Evolutionary conservation across 2,888 invertebrate genomes (phyloP), one percentile per base, ranked within the genome.

Genomic region (Blastobasis adustella): DNA sequence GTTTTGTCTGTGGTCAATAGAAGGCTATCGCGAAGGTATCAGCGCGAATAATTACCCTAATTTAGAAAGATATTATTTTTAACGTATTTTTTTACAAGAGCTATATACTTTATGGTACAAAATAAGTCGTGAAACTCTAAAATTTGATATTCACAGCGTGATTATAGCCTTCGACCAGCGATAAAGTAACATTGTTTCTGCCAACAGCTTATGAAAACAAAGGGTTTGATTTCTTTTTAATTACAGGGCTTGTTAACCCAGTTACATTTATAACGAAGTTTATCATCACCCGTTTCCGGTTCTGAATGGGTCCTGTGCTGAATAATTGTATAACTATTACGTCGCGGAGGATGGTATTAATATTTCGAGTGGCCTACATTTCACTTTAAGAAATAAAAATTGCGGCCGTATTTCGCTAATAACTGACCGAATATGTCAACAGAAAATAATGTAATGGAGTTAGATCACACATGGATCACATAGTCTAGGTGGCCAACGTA

Each of bases 221-320:
- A 46, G 39, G 49, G 49, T 42, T 47, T 54, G 54, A 51, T 52
- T 49, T n/a, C 47, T 36, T 54, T 49, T 45, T 54, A 54, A 54
- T 54, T 54, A 45, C 47, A 41, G 5, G 4, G 9, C 23, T 23
- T 8, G 40, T 46, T 54, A 51, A 54, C 52, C 51, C 10, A 52
- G 51, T 54, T 52, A 49, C 52, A 54, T 51, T 42, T 45, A 23
- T 42, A 45, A 49, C 23, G 43, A 47, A 23, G 23, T 45, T 47
- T 49, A 38, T 44, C 7, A 45, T 9, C 9, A 10, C 44, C 1
- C 23, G 23, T 23, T 49, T 49, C 49, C 43, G 23, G 10, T 37
- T 37, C 44, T 44, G 40, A 10, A 47, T 47, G 23, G 39, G 10
- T 23, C 10, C 8, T n/a, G 39, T 47, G 37, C 5, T 5, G 23